Evolutionary conservation across 1,140 invertebrate genomes (phyloP).

Genomic region (Epicauta chinensis): DNA sequence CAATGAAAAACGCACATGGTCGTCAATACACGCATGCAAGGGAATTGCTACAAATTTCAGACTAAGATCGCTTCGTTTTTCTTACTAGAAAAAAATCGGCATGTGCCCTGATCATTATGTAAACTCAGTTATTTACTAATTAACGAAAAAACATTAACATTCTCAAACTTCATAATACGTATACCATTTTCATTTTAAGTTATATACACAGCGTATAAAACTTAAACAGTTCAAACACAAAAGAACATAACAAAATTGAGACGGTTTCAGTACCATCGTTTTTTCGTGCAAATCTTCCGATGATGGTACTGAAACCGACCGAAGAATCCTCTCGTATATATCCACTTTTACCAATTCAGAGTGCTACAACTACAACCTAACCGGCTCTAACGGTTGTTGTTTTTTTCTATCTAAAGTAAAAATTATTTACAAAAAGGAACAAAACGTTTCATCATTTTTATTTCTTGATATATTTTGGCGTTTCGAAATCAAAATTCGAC

Average conservation of each 20-base stretch:
- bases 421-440: slow-evolving; percentile 42
- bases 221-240: slow-evolving; percentile 3
- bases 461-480: slow-evolving; percentile 36
- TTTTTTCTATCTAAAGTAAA: slow-evolving; percentile 17
- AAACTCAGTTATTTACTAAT: slow-evolving; percentile 19
- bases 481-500: slow-evolving; percentile 39
- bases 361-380: no score
- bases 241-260: slow-evolving; percentile 5
- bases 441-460: slow-evolving; percentile 35
- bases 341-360: no score
- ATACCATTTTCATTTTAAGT: slow-evolving; percentile 36
- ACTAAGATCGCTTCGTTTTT: no score
- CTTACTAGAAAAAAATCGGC: slow-evolving; percentile 3
- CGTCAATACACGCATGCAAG: no score
- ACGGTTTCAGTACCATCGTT: background rate
- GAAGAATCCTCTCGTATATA: no score
- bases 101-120: slow-evolving; percentile 19
- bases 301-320: no score
- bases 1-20: no score
- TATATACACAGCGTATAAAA: slow-evolving; percentile 26
- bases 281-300: no score
- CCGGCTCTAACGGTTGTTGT: no score
- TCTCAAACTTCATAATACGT: slow-evolving; percentile 42
- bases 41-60: no score
- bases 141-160: slow-evolving; percentile 40